phyloP scores from a whole-genome alignment of 2,888 invertebrate species.

The Ormia ochracea region DNA sequence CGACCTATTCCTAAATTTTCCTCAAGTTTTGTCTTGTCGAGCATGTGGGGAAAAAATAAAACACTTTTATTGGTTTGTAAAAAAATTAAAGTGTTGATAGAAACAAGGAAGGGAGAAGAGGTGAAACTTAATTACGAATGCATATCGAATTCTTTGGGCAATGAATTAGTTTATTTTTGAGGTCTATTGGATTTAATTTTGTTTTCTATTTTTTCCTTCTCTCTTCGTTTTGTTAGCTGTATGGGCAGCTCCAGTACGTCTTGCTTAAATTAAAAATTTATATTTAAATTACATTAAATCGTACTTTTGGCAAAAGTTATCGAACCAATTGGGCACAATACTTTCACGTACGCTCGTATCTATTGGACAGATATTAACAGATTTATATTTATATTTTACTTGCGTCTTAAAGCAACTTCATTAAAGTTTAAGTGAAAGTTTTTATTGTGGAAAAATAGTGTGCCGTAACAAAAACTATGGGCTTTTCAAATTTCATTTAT shows the following conservation, averaged over 20 bases:
- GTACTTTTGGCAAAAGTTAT: conserved; percentile 24
- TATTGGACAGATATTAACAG: conserved; percentile 2
- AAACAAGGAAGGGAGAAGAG: not conserved
- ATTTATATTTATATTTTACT: conserved; percentile 7
- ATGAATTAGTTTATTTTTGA: conserved; percentile 46
- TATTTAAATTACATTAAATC: conserved; percentile 15
- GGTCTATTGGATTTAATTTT: conserved; percentile 31
- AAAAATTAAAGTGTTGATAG: not conserved
- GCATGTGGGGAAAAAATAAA: no score
- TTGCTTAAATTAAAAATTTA: conserved; percentile 14
- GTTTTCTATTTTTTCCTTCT: not conserved
- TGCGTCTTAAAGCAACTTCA: not conserved
- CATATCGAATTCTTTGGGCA: conserved; percentile 35
- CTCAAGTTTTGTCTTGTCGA: no score
- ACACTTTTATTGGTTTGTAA: no score
- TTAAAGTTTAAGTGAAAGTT: conserved; percentile 40
- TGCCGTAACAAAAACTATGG: not conserved
- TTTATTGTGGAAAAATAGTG: not conserved
- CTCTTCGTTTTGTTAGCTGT: not conserved
- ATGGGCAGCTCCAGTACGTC: not conserved
- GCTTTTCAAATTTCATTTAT: not conserved
- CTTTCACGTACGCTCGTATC: conserved; percentile 48
- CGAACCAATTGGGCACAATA: conserved; percentile 6
- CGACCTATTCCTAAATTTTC: no score
- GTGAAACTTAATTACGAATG: conserved; percentile 30